A percentile compares a stretch with the other conserved stretches of the same genome.
Evolutionary conservation across 1,140 invertebrate genomes (phyloP).

Genomic region (Musca domestica): DNA sequence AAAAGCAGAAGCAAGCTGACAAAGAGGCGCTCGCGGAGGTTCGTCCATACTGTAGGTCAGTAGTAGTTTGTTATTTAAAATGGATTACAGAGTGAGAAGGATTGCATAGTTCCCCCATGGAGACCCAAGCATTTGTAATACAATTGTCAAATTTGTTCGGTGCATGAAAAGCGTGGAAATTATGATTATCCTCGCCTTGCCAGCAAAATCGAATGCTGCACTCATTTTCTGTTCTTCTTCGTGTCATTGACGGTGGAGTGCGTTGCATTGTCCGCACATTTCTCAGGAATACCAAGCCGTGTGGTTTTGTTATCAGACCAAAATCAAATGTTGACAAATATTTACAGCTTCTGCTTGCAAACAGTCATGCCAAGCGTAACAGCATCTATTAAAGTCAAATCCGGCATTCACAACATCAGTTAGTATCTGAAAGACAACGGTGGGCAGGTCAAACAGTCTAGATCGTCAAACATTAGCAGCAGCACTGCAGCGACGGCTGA

Average conservation of each 20-base stretch:
- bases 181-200: constrained; percentile 39
- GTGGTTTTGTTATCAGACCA: constrained; percentile 21
- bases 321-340: constrained; percentile 50
- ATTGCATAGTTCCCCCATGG: too few species aligned
- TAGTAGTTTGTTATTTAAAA: background rate
- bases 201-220: background rate
- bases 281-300: constrained; percentile 20
- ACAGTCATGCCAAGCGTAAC: constrained; percentile 28
- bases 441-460: constrained; percentile 1
- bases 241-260: too few species aligned
- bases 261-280: background rate
- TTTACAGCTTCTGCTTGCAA: constrained; percentile 26
- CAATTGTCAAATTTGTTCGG: background rate
- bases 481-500: constrained; percentile 41
- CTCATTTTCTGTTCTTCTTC: too few species aligned
- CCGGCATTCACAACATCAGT: background rate
- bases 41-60: background rate
- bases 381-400: constrained; percentile 39
- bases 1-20: background rate
- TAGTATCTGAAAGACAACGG: background rate
- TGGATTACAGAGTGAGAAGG: too few species aligned
- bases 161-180: constrained; percentile 39
- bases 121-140: too few species aligned
- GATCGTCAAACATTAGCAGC: constrained; percentile 27
- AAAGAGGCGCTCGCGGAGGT: background rate